Percentiles rank a stretch among this genome's conserved stretches.
Evolutionary conservation across 2,797 vertebrate genomes (phyloP).

Genomic region (Neostethus bicornis): DNA sequence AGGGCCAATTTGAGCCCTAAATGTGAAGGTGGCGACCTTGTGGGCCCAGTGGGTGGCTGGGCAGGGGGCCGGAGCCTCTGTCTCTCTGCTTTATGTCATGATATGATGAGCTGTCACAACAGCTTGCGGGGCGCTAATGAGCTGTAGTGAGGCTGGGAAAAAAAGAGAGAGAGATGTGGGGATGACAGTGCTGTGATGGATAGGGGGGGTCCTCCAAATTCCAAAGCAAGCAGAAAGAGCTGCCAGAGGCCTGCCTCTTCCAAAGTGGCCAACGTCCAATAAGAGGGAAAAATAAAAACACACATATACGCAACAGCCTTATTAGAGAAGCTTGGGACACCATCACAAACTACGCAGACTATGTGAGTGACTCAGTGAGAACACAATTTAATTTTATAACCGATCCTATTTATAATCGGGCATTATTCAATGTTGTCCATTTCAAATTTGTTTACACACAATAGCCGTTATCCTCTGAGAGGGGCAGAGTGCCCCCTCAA

Average conservation of each 20-base stretch:
- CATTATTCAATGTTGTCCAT: constrained; percentile 30
- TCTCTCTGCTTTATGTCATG: constrained; percentile 80
- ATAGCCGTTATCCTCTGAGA: constrained; percentile 42
- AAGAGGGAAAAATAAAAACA: constrained; percentile 47
- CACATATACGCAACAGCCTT: constrained; percentile 14
- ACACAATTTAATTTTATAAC: constrained; percentile 30
- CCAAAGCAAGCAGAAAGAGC: constrained; percentile 80
- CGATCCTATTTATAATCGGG: constrained; percentile 35
- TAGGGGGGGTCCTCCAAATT: constrained; percentile 76
- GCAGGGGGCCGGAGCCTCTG: constrained; percentile 39
- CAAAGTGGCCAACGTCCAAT: constrained; percentile 66
- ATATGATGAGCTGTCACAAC: constrained; percentile 86
- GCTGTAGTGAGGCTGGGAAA: constrained; percentile 73
- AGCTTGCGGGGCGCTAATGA: constrained; percentile 81
- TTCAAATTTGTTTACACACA: constrained; percentile 46
- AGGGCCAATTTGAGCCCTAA: constrained; percentile 81
- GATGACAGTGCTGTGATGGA: constrained; percentile 81
- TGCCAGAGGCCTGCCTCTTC: constrained; percentile 69
- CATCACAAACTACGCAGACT: constrained; percentile 15
- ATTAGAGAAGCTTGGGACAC: constrained; percentile 7
- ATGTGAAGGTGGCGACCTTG: constrained; percentile 81
- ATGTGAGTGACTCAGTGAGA: not conserved
- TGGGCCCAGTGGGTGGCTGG: constrained; percentile 60
- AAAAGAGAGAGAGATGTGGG: constrained; percentile 49
- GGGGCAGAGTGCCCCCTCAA: constrained; percentile 54